These are phyloP conservation scores for Drosophila nr. perissopoda DNA, from an alignment of 2,888 invertebrate genomes.

Conservation along the genomic window DNA sequence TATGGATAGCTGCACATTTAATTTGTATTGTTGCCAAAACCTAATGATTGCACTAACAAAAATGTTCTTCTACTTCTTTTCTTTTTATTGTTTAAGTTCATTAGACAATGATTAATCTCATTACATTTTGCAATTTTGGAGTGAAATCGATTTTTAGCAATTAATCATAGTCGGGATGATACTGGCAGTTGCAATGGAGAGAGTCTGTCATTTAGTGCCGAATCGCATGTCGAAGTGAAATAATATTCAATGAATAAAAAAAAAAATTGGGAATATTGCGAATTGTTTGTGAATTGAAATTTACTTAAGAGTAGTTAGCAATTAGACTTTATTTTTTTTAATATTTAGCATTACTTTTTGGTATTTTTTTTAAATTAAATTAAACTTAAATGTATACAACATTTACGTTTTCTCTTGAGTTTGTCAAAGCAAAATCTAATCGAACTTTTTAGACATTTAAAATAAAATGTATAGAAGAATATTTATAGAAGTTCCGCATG, in stretches of 20 bases:
- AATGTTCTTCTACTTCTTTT: neutral
- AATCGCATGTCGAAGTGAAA: neutral
- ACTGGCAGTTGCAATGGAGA: neutral
- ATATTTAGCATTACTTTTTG: neutral
- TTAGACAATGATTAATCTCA: slow-evolving; percentile 33
- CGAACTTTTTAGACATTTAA: neutral
- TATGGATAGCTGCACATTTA: slow-evolving; percentile 59
- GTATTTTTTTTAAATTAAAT: neutral
- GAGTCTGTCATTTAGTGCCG: neutral
- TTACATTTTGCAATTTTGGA: slow-evolving; percentile 13
- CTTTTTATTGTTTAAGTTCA: slow-evolving; percentile 2
- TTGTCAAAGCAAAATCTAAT: neutral
- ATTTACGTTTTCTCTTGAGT: neutral
- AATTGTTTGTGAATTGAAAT: neutral
- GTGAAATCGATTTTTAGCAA: neutral
- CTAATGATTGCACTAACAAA: slow-evolving; percentile 26
- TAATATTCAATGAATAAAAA: neutral
- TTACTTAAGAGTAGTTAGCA: neutral
- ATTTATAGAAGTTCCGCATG: neutral
- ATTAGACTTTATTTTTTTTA: neutral
- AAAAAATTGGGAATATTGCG: neutral
- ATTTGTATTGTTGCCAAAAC: slow-evolving; percentile 45
- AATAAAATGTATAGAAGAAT: neutral
- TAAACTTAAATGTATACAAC: no score
- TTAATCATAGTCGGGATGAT: slow-evolving; percentile 10